Evolutionary conservation across 2,113 vertebrate genomes (phyloP).

Genomic region (Halcyon malimbica): DNA sequence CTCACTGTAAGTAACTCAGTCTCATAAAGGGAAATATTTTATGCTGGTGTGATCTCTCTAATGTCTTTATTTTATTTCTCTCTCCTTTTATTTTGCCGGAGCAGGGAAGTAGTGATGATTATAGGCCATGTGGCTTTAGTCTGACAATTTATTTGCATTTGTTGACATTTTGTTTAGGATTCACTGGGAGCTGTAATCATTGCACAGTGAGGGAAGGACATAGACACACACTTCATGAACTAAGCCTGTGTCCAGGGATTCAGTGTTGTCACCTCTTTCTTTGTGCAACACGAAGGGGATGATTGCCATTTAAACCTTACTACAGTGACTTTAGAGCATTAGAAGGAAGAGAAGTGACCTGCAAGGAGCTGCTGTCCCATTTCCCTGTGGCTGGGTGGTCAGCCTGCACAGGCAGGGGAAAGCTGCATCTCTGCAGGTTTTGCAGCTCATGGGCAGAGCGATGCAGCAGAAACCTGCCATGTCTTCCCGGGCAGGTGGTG

Average conservation of each 20-base stretch:
- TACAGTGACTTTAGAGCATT: background rate
- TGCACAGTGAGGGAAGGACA: background rate
- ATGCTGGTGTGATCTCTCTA: background rate
- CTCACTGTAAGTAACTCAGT: background rate
- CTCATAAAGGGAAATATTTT: background rate
- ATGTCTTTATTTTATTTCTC: background rate
- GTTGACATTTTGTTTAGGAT: background rate
- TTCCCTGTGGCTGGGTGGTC: rapidly evolving
- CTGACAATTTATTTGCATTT: background rate
- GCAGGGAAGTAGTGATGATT: background rate
- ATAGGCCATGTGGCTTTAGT: background rate
- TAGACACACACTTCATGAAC: background rate
- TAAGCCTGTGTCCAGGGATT: background rate
- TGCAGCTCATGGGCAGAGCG: background rate
- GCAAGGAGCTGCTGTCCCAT: rapidly evolving
- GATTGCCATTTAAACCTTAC: background rate
- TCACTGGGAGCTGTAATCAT: background rate
- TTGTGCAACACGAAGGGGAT: background rate
- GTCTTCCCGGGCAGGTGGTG: rapidly evolving
- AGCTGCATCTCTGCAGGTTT: background rate
- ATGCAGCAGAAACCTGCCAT: background rate
- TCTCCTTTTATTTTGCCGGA: background rate
- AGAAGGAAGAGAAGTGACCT: background rate
- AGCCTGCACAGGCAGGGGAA: background rate
- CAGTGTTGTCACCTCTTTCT: background rate